Percentiles rank a stretch among this genome's conserved stretches.
Conservation (phyloP, 2,888 invertebrate species). For the Philereme vetulata region DNA sequence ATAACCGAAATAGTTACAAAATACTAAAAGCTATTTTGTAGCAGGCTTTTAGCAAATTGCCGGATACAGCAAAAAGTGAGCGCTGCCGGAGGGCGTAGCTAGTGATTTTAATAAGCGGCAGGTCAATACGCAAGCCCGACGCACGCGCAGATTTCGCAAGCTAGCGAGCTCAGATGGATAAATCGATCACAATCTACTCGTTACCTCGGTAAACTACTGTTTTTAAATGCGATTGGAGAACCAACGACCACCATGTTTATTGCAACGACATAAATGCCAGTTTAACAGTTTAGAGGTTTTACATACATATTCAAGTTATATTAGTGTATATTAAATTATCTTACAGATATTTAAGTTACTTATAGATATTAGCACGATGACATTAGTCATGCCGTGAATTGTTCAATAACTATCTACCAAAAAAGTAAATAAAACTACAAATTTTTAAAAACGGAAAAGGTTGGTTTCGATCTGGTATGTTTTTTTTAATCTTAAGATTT, state of each 20-base stretch:
- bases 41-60: slow-evolving; percentile 31
- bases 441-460: too few species aligned
- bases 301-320: too few species aligned
- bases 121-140: slow-evolving; percentile 39
- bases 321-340: too few species aligned
- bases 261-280: neutral
- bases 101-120: slow-evolving; percentile 40
- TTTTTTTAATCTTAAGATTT: too few species aligned
- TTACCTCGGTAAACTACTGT: slow-evolving; percentile 20
- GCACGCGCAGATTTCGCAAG: slow-evolving; percentile 46
- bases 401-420: too few species aligned
- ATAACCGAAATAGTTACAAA: slow-evolving; percentile 1
- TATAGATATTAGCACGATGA: too few species aligned
- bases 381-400: too few species aligned
- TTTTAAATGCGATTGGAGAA: slow-evolving; percentile 21
- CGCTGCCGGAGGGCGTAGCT: slow-evolving; percentile 36
- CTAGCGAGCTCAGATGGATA: slow-evolving; percentile 44
- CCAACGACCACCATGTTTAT: slow-evolving; percentile 18
- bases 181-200: slow-evolving; percentile 56
- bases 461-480: too few species aligned
- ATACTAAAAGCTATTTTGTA: slow-evolving; percentile 8
- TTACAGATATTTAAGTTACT: too few species aligned
- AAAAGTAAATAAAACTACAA: too few species aligned
- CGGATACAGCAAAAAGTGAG: slow-evolving; percentile 33
- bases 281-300: too few species aligned